phyloP scores from a whole-genome alignment of 2,888 invertebrate genomes.

The Aleiodes leptofemur region DNA sequence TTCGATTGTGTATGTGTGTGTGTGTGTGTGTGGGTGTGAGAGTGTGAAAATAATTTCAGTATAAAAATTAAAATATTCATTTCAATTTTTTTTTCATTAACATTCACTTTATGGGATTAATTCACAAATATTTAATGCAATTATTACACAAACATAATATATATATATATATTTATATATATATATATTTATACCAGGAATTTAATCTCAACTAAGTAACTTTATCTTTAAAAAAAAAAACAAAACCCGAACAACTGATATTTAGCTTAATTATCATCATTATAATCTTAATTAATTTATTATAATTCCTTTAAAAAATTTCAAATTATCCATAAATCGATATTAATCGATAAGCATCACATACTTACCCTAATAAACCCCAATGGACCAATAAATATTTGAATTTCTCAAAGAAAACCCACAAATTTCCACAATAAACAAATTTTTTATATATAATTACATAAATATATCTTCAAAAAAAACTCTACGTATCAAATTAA shows the following conservation, averaged over 20 bases:
- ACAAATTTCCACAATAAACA: neutral
- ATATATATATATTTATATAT: too few species aligned
- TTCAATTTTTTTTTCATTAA: too few species aligned
- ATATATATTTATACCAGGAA: conserved; percentile 1
- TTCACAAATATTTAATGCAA: neutral
- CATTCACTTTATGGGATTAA: neutral
- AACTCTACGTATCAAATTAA: neutral
- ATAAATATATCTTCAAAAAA: neutral
- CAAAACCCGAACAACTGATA: too few species aligned
- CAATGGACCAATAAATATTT: conserved; percentile 35
- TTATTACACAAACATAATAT: neutral
- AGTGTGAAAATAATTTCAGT: neutral
- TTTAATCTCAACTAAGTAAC: too few species aligned
- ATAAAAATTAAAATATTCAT: neutral
- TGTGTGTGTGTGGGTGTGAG: too few species aligned
- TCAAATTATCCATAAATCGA: neutral
- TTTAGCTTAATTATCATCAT: too few species aligned
- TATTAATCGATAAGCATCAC: too few species aligned
- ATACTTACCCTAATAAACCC: neutral
- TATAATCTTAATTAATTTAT: too few species aligned
- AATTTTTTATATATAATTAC: neutral
- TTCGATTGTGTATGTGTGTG: neutral
- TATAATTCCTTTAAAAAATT: neutral
- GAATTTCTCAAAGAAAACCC: neutral
- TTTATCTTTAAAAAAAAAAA: too few species aligned